phyloP scores from a whole-genome alignment of 2,113 vertebrate genomes.

The Rhea pennata region DNA sequence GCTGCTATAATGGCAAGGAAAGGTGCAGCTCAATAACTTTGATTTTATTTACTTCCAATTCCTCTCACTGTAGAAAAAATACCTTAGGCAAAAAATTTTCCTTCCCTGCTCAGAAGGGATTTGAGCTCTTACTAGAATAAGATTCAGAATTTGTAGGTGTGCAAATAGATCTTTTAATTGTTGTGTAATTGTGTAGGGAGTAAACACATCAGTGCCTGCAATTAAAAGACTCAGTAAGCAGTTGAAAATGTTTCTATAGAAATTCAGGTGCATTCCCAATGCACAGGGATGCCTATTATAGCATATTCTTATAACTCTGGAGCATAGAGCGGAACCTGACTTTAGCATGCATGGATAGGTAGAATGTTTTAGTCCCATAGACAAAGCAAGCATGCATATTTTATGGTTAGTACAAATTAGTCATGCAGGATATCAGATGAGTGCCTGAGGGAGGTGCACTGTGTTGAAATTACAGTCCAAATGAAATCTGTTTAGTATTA shows the following conservation, averaged over 20 bases:
- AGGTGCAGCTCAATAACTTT: not conserved
- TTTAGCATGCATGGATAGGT: constrained; percentile 33
- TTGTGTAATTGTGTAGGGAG: constrained; percentile 41
- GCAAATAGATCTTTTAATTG: constrained; percentile 40
- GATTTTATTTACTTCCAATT: not conserved
- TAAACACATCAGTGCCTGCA: constrained; percentile 54
- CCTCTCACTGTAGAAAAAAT: not conserved
- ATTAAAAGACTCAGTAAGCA: constrained; percentile 59
- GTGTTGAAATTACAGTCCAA: constrained; percentile 7
- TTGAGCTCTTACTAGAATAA: not conserved
- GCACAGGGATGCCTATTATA: constrained; percentile 52
- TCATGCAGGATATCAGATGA: constrained; percentile 52
- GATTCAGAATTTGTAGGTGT: not conserved
- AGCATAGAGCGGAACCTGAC: constrained; percentile 40
- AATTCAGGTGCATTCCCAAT: constrained; percentile 68
- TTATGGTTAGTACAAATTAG: constrained; percentile 56
- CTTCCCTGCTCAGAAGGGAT: not conserved
- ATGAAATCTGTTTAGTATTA: not conserved
- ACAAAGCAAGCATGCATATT: constrained; percentile 51
- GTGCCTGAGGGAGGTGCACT: constrained; percentile 40
- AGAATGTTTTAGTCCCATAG: constrained; percentile 38
- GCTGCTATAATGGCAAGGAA: not conserved
- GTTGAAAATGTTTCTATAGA: constrained; percentile 55
- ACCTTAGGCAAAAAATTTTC: not conserved
- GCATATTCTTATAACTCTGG: constrained; percentile 58